Base-by-base conservation (phyloP, 2,797 vertebrate genomes). In the Margarornis squamiger region DNA sequence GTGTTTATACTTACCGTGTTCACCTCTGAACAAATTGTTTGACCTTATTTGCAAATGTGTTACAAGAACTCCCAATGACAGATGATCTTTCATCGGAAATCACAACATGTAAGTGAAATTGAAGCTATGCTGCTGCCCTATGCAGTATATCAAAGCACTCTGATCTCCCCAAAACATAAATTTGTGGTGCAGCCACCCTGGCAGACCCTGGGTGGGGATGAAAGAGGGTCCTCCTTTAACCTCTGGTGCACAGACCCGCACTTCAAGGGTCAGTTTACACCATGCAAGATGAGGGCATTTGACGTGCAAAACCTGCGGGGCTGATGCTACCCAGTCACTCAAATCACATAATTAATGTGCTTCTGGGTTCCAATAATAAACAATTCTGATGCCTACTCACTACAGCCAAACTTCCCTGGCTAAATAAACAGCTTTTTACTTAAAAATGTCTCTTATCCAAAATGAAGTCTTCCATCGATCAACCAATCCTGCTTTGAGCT, bases 31-130 rank as follows among this genome's bases (percentile, higher is more conserved):
- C 95, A 95, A 96, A 97, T 97, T 97, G 96, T 97, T 97, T 97
- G 97, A 96, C 96, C 97, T 97, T 96, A 96, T 97, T 97, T 97
- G 96, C 97, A 94, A 97, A 97, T 95, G 96, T 96, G 95, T 96
- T 95, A 84, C 73, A 41, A 94, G 92, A 93, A 86, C 94, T 76
- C 84, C 39, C 86, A 67, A 76, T 96, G 97, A 97, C 97, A 93
- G 95, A 97, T 97, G 96, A 97, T 95, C 96, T 95, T 97, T 97
- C 95, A 95, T 86, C 92, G 92, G 93, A 94, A 97, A 96, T 97
- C 96, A 96, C 95, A 97, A 96, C 94, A 96, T n/a, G 43, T 66
- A 96, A 97, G 97, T 97, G 97, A 96, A 97, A 92, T 24, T 97
- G 96, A 97, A 91, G 94, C 57, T 92, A 86, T 34, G 43, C 97